Evolutionary conservation across 2,113 vertebrate species (phyloP), one percentile per base, ranked within the genome.

Genomic region (Tricholaema leucomelas): DNA sequence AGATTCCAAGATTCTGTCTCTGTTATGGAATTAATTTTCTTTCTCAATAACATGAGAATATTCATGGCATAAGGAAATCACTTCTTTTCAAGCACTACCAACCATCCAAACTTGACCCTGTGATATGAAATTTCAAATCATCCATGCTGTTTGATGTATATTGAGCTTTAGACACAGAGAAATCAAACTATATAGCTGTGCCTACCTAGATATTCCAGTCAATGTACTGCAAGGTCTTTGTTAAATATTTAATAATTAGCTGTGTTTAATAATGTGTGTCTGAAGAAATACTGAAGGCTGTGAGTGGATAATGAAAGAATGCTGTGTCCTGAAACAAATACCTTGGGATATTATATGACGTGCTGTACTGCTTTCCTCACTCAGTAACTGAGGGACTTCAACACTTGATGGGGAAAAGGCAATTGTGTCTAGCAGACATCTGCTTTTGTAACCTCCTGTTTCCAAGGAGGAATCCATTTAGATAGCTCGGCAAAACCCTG

Each of bases 161-260:
- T 59, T 20, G 54, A 88, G 78, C 38, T 91, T 44, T 59, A 91
- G 73, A 88, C 44, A 33, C 21, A 82, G 48, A 55, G 46, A 79
- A 87, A 94, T 92, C 64, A 82, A 46, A 93, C 61, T 65, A 8
- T 44, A 42, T 7, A 78, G 5, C 15, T 60, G 81, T 91, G 54
- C 50, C 76, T 83, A 81, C 79, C 64, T 88, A 63, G 44, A 56
- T 74, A 91, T 21, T 54, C 12, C 30, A 88, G 71, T 78, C 72
- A 81, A 69, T 5, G 13, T 65, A 75, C 50, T 69, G 30, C 84
- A 86, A 70, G 58, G 59, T 80, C 93, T 96, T 88, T 63, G 79
- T 92, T 96, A 92, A 93, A 66, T 94, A 96, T 85, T 85, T 93
- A 91, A 92, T 88, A 94, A 92, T 96, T 93, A 81, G 80, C 33